Conservation (phyloP, 53 echinoderm and acorn worm species). For the Holothuria leucospilota region DNA sequence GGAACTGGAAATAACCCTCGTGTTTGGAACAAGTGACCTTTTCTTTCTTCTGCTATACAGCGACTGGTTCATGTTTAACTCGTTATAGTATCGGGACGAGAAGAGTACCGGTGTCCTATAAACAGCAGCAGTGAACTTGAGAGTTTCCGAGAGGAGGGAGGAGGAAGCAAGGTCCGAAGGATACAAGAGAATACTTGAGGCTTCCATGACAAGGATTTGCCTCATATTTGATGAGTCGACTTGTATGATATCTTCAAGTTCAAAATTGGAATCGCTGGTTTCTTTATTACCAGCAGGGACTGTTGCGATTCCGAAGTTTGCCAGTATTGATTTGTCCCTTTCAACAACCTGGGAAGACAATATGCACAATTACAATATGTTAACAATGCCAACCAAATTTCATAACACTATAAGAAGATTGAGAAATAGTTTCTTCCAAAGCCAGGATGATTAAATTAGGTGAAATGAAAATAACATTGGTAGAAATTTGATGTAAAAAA, state of each 20-base stretch:
- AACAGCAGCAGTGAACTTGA: constrained; percentile 1
- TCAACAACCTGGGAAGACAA: background rate
- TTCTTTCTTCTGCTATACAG: background rate
- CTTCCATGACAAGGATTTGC: background rate
- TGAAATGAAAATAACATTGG: no score
- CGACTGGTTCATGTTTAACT: background rate
- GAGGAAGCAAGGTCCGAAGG: background rate
- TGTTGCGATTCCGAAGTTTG: background rate
- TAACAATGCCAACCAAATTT: no score
- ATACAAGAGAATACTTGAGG: background rate
- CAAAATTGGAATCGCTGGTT: background rate
- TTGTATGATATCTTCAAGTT: background rate
- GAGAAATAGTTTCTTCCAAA: no score
- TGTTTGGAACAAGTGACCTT: background rate
- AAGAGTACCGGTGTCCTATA: background rate
- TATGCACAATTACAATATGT: no score
- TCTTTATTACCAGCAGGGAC: background rate
- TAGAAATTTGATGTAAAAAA: no score
- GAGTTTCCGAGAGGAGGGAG: background rate
- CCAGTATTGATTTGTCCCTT: background rate
- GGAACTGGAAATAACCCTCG: constrained; percentile 8
- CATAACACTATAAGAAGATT: no score
- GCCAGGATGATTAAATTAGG: no score
- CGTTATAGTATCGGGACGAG: background rate
- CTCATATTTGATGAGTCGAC: background rate